Evolutionary conservation across 2,888 invertebrate genomes (phyloP).

Genomic region (Sesamia inferens): DNA sequence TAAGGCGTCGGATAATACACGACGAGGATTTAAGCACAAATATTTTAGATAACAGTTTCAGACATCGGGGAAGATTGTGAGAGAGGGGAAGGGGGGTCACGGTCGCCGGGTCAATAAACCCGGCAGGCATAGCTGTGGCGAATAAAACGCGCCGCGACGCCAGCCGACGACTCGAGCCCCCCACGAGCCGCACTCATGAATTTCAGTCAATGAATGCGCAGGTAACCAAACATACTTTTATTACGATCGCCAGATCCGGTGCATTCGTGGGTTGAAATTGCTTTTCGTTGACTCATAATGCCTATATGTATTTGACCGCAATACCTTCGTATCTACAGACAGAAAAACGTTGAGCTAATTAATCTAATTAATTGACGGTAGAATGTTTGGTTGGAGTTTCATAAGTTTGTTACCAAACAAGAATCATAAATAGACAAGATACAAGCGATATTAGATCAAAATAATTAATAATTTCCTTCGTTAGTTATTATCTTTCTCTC

Average conservation of each 20-base stretch:
- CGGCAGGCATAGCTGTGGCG: conserved; percentile 72
- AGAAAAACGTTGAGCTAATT: conserved; percentile 48
- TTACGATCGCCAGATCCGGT: conserved; percentile 55
- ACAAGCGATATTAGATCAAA: neutral
- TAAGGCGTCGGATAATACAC: conserved; percentile 30
- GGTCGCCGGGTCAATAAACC: conserved; percentile 86
- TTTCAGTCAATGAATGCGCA: conserved; percentile 70
- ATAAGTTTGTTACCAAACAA: conserved; percentile 4
- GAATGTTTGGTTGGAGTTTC: conserved; percentile 22
- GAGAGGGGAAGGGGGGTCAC: conserved; percentile 77
- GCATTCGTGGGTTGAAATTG: conserved; percentile 56
- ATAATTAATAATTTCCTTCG: conserved; percentile 7
- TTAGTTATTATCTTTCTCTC: conserved; percentile 19
- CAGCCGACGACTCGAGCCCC: conserved; percentile 64
- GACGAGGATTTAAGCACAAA: conserved; percentile 67
- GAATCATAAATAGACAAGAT: neutral
- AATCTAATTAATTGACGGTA: conserved; percentile 51
- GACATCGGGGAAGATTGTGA: conserved; percentile 58
- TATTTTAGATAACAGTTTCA: conserved; percentile 65
- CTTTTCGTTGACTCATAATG: conserved; percentile 57
- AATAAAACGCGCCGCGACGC: conserved; percentile 72
- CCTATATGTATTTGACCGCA: conserved; percentile 53
- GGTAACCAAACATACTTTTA: conserved; percentile 61
- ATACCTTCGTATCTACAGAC: conserved; percentile 42
- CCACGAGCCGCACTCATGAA: conserved; percentile 66